Evolutionary conservation across 1,140 invertebrate genomes (phyloP).

Genomic region (Leptopilina boulardi): DNA sequence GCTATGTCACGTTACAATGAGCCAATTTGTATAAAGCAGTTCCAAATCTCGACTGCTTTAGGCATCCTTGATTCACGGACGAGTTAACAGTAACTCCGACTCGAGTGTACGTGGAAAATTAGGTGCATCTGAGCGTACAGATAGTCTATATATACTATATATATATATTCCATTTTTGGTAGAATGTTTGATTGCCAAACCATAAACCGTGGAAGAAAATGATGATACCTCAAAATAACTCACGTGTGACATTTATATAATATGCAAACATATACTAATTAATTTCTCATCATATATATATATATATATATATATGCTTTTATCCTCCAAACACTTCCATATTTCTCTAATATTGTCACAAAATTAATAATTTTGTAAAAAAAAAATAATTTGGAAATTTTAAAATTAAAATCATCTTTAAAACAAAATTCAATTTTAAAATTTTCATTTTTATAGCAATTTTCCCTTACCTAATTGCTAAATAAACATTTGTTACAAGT

Average conservation of each 20-base stretch:
- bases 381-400: no score
- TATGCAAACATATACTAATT: neutral
- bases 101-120: constrained; percentile 26
- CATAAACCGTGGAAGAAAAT: constrained; percentile 1
- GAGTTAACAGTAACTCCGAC: constrained; percentile 25
- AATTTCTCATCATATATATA: no score
- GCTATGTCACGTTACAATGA: constrained; percentile 16
- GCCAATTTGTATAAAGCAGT: constrained; percentile 30
- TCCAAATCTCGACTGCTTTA: constrained; percentile 25
- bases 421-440: no score
- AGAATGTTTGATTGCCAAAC: constrained; percentile 1
- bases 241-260: neutral
- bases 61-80: constrained; percentile 26
- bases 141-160: constrained; percentile 17
- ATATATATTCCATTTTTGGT: constrained; percentile 14
- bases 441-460: no score
- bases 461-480: no score
- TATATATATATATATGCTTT: no score
- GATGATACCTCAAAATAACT: neutral
- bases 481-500: no score
- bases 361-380: no score
- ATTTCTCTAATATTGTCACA: no score
- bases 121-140: constrained; percentile 20
- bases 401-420: no score
- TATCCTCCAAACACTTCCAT: no score